Evolutionary conservation across 2,888 invertebrate genomes (phyloP), one percentile per base, ranked within the genome.

Genomic region (Gortyna flavago): DNA sequence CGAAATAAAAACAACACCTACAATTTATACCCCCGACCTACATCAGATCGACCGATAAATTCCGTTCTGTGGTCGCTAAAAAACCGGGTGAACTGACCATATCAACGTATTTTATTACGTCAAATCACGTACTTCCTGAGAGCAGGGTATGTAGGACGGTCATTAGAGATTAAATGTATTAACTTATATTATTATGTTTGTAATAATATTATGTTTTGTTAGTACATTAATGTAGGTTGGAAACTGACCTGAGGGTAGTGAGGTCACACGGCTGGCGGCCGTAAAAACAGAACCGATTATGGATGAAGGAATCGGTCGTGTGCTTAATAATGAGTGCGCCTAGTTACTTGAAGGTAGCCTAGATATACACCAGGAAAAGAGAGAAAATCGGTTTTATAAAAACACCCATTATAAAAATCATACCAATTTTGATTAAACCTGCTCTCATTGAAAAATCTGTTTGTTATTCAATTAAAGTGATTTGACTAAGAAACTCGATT

Each of bases 21-120:
- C 84, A 85, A 84, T 79, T 86, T 79, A 85, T 80, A 85, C 85
- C 89, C 90, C 85, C 92, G 94, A 92, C 95, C 96, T 65, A 85
- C 72, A 85, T 77, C 70, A 67, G 67, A 68, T 84, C 66, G 59
- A 3, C 69, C 85, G 72, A 85, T 84, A 51, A 83, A 66, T 51
- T 80, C 61, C 29, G 32, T 66, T 54, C 62, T 44, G 64, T 77
- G 66, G 83, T 81, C 80, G 81, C 81, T 72, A 85, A 89, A 87
- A 87, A 77, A 73, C 72, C 16, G 59, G 75, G 61, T 57, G 44
- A 81, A 77, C 75, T 65, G 81, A 77, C 88, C 78, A 79, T 77
- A 81, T 77, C 83, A 69, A 83, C 48, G 48, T 79, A 72, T 89
- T 94, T 93, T 92, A 93, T 92, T 92, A 92, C 90, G 82, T 89